Evolutionary conservation across 1,140 invertebrate genomes (phyloP), one percentile per base, ranked within the genome.

Genomic region (Euura saliciscinereae): DNA sequence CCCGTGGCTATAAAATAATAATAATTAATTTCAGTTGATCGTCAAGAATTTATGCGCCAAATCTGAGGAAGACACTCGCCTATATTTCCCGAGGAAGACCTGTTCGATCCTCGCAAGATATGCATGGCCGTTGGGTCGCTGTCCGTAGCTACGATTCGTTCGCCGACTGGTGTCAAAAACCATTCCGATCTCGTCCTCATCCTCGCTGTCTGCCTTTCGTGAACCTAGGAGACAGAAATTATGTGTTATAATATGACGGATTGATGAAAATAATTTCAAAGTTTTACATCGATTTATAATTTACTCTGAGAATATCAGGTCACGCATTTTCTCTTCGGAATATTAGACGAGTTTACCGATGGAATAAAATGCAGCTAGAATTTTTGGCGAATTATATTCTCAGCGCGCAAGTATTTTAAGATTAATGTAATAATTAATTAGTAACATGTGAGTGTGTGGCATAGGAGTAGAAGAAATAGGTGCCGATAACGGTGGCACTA

Each of bases 141-240:
- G 72, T 89, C 88, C 45, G 86, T 85, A 43, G 81, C 82, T 4
- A 79, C 70, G 45, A 86, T 76, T 78, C 82, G 79, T 81, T 86
- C 88, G 68, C 87, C 84, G 69, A 92, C 91, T 66, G 93, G 93
- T 77, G 93, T 93, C 81, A 98, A 90, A 89, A 97, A 98, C 96
- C 96, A 98, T 86, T 98, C 96, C 66, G 95, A 97, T 78, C 96
- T 91, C 66, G 95, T 97, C 85, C 94, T 91, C 96, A 98, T 98
- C 77, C 97, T 90, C 84, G 94, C 95, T 71, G 95, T 94, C 90
- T 98, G 97, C 83, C 96, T 90, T 89, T 98, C 96, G 89, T 98
- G 96, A 73, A 98, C 96, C 94, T 96, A 87, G 78, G 79, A 75
- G 73, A 75, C 79, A 81, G 67, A 71, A 43, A 71, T 28, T 28